A percentile compares a stretch with the other conserved stretches of the same genome.
These are phyloP conservation scores for Muscicapa adusta DNA, from an alignment of 2,113 vertebrate genomes.

Conservation along the genomic window DNA sequence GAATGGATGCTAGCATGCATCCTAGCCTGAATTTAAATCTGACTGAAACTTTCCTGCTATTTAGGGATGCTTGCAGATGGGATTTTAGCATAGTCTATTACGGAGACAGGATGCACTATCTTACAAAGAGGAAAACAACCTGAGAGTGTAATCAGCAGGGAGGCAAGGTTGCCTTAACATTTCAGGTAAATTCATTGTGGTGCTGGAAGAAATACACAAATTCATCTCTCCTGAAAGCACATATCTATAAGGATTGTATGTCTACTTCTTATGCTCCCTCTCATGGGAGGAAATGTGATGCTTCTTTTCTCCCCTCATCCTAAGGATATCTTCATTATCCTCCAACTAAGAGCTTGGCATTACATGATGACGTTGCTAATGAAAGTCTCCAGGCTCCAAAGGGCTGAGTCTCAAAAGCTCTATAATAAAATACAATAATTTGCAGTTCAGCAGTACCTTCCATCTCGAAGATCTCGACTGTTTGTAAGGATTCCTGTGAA, in stretches of 20 bases:
- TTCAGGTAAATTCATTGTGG: not conserved
- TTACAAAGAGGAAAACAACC: not conserved
- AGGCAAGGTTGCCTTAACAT: not conserved
- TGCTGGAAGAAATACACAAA: not conserved
- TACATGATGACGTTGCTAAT: conserved; percentile 17
- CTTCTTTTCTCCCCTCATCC: conserved; percentile 1
- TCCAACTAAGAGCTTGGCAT: not conserved
- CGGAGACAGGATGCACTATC: not conserved
- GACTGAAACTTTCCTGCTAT: not conserved
- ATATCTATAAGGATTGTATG: not conserved
- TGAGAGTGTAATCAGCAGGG: not conserved
- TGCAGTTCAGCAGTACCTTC: not conserved
- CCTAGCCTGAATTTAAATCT: not conserved
- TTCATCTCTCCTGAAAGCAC: not conserved
- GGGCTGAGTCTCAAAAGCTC: conserved; percentile 39
- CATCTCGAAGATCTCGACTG: not conserved
- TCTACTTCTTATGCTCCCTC: not conserved
- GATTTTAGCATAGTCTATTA: not conserved
- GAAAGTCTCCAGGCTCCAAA: conserved; percentile 45
- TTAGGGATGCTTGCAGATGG: not conserved
- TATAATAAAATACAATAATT: conserved; percentile 37
- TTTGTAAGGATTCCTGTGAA: not conserved
- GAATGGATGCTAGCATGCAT: not conserved
- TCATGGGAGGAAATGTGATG: not conserved
- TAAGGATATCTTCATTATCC: conserved; percentile 48